Evolutionary conservation across 2,797 vertebrate species (phyloP).

Genomic region (Rhynchotus rufescens): DNA sequence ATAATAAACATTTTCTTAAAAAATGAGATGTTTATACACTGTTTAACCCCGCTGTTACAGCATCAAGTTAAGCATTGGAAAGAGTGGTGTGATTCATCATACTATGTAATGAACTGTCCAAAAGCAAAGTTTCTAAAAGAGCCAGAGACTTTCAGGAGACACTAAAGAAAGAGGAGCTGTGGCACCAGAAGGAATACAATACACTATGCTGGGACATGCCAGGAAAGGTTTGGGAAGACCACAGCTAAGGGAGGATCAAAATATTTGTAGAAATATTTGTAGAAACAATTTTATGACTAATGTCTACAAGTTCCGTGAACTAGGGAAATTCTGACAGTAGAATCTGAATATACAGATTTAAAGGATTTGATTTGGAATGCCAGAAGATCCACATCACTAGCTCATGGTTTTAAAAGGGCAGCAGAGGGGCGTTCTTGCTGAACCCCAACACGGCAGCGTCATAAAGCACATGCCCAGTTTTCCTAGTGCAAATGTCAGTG

Average conservation of each 20-base stretch:
- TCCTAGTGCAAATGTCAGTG: accelerated
- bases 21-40: background rate
- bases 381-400: background rate
- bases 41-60: background rate
- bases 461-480: background rate
- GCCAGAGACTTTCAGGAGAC: background rate
- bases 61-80: background rate
- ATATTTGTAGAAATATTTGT: background rate
- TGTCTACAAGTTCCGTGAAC: background rate
- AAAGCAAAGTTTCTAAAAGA: background rate
- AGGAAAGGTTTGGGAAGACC: background rate
- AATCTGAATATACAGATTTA: background rate
- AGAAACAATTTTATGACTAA: background rate
- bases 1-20: background rate
- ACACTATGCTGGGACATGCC: background rate
- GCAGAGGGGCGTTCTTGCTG: background rate
- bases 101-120: background rate
- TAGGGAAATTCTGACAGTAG: background rate
- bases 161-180: background rate
- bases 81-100: background rate
- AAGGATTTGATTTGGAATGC: background rate
- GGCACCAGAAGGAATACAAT: background rate
- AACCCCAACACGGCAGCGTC: background rate
- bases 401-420: background rate
- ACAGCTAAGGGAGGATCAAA: background rate